These are phyloP conservation scores for Cydia amplana DNA, from an alignment of 1,140 invertebrate species.

Conservation along the genomic window DNA sequence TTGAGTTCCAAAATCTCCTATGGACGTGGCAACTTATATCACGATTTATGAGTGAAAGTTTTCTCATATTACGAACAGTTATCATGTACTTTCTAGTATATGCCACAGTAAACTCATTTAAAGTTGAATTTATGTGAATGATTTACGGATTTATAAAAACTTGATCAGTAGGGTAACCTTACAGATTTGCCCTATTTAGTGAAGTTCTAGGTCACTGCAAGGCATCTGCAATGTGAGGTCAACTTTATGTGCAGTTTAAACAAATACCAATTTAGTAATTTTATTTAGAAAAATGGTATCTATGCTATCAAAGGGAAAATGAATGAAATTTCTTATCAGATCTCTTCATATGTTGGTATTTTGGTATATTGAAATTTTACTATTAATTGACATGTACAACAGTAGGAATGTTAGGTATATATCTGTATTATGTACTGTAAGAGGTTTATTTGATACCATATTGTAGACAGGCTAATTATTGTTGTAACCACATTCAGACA, in stretches of 20 bases:
- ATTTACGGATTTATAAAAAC: background rate
- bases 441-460: background rate
- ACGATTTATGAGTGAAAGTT: constrained; percentile 48
- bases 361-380: background rate
- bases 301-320: background rate
- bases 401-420: background rate
- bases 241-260: constrained; percentile 35
- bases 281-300: background rate
- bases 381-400: too few species aligned
- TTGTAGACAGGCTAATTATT: constrained; percentile 20
- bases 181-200: background rate
- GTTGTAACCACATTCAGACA: background rate
- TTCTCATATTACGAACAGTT: background rate
- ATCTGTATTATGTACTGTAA: background rate
- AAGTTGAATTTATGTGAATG: background rate
- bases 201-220: constrained; percentile 12
- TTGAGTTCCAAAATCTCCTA: constrained; percentile 12
- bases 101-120: background rate
- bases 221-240: background rate
- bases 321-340: constrained; percentile 6
- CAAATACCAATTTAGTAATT: constrained; percentile 34
- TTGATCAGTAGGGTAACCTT: background rate
- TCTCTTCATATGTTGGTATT: background rate
- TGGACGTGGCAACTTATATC: constrained; percentile 47
- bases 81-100: background rate